phyloP scores from a whole-genome alignment of 2,797 vertebrate species.

The Parambassis ranga region DNA sequence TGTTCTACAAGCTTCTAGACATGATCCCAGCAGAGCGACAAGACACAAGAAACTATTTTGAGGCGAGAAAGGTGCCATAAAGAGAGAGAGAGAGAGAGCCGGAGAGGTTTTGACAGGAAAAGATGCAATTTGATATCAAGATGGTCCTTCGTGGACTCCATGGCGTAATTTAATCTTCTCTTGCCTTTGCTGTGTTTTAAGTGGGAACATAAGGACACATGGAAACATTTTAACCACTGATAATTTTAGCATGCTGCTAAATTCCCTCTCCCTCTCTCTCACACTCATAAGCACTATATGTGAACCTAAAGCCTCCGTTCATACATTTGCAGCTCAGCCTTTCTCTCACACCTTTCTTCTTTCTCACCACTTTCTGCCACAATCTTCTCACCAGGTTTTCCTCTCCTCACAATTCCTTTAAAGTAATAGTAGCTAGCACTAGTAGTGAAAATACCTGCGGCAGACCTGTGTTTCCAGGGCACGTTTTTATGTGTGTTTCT shows the following conservation, averaged over 20 bases:
- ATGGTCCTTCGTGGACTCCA: conserved; percentile 2
- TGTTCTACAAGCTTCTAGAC: conserved; percentile 54
- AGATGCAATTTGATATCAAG: conserved; percentile 9
- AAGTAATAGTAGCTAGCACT: conserved; percentile 25
- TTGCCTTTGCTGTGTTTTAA: conserved; percentile 37
- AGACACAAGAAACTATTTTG: conserved; percentile 5
- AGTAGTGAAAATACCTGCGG: conserved; percentile 70
- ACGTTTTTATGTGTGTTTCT: conserved; percentile 51
- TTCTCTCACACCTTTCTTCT: conserved; percentile 14
- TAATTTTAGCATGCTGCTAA: conserved; percentile 62
- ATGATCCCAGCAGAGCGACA: conserved; percentile 35
- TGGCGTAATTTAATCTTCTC: conserved; percentile 61
- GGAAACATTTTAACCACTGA: conserved; percentile 70
- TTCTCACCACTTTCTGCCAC: neutral
- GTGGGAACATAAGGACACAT: conserved; percentile 63
- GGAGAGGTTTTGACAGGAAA: conserved; percentile 27
- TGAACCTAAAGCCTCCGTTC: too few relatives aligned
- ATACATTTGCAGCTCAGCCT: conserved; percentile 8
- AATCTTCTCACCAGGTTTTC: neutral
- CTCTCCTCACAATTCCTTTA: neutral
- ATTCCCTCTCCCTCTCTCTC: conserved; percentile 30
- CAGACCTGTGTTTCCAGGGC: conserved; percentile 55
- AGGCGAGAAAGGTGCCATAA: conserved; percentile 6
- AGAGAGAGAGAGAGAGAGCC: neutral
- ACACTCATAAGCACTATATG: conserved; percentile 6